Base-by-base conservation (phyloP, 2,113 vertebrate species). In the Tor tambroides region DNA sequence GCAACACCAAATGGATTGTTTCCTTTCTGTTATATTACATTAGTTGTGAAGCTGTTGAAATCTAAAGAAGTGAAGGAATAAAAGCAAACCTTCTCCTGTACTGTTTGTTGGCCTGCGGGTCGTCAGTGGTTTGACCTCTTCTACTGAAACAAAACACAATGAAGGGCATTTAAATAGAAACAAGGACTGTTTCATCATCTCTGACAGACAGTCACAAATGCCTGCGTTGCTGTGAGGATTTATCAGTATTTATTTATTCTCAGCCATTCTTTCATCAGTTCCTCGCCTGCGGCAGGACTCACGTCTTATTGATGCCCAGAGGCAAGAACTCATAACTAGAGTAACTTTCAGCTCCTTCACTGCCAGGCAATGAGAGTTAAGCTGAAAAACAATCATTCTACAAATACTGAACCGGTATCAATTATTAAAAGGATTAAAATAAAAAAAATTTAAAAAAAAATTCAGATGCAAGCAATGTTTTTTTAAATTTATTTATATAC, bases 81-180 rank as follows among this genome's bases (percentile, higher is more conserved):
- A 32, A 71, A 26, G 11, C 72, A 1, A 94, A 97, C 96, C 96
- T 96, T 91, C 96, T 95, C 90, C 95, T 95, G 69, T 95, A 90
- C 61, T 93, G 95, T 90, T 96, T 96, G 92, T 93, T 92, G 90
- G 96, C 94, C 46, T 84, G 82, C 61, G 94, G 94, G 89, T 96
- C 95, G 89, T 96, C 95, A 89, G 93, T 95, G 90, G 93, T 94
- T 85, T 94, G 95, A 88, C 93, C 94, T 92, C 95, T 96, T 94
- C 96, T 97, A 87, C 49, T 15, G 32, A 71, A 71, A 86, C 41
- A 93, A 59, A 91, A 21, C 67, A 87, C 88, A 23, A 85, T 85
- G 89, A 35, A 43, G 84, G n/a, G 38, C 14, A 15, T 88, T 28
- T 6, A 49, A 83, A 30, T 49, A 26, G 5, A 61, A 54, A 61